Evolutionary conservation across 2,888 invertebrate genomes (phyloP).

Genomic region (Pachymerium ferrugineum): DNA sequence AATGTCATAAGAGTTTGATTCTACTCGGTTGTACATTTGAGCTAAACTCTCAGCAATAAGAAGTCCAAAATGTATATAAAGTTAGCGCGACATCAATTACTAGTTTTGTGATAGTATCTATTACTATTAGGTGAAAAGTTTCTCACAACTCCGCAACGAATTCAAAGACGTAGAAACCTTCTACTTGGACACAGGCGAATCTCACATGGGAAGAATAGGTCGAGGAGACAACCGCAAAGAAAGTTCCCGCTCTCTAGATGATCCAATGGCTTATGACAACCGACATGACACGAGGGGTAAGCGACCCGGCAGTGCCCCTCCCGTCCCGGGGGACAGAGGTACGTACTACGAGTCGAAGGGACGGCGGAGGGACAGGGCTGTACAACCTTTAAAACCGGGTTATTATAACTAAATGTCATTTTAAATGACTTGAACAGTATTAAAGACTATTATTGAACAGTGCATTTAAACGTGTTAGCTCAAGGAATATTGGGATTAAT

Average conservation of each 20-base stretch:
- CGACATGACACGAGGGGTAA: slow-evolving; percentile 32
- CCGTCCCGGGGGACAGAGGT: slow-evolving; percentile 34
- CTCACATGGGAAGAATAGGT: slow-evolving; percentile 19
- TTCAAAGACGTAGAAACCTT: slow-evolving; percentile 88
- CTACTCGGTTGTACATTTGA: too few species aligned
- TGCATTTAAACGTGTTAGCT: too few species aligned
- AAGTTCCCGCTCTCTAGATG: slow-evolving; percentile 35
- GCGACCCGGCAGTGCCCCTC: slow-evolving; percentile 34
- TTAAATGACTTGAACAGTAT: background rate
- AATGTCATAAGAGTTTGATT: too few species aligned
- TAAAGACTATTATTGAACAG: background rate
- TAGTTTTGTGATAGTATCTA: background rate
- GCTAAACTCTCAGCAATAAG: too few species aligned
- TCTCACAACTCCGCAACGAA: slow-evolving; percentile 86
- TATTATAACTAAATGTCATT: background rate
- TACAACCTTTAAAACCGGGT: slow-evolving; percentile 18
- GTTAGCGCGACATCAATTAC: background rate
- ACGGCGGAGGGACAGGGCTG: slow-evolving; percentile 29
- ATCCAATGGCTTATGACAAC: slow-evolving; percentile 20
- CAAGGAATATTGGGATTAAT: too few species aligned
- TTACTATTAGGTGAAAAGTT: slow-evolving; percentile 70
- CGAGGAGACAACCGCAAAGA: slow-evolving; percentile 31
- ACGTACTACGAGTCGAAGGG: slow-evolving; percentile 31
- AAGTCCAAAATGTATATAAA: too few species aligned
- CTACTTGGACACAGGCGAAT: slow-evolving; percentile 58